Base-by-base conservation (phyloP, 2,113 vertebrate species). In the Cichladusa arquata region DNA sequence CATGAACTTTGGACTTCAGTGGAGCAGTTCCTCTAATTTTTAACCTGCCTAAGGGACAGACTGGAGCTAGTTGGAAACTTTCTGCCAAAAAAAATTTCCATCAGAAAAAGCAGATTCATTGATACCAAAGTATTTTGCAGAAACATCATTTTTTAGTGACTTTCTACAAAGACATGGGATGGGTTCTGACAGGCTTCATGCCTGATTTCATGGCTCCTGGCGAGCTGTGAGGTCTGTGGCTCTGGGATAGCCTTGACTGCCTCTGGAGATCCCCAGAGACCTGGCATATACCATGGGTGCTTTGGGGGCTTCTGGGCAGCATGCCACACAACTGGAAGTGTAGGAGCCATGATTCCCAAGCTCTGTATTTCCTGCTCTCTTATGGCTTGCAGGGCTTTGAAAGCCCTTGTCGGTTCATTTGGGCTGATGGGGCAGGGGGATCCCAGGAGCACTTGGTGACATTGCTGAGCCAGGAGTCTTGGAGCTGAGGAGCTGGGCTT, bases 171-270 rank as follows among this genome's bases (percentile, higher is more conserved):
- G 91, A 88, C 24, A 24, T 3, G 11, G 48, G 40, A 92, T 92
- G 48, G n/a, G 24, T 94, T 96, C 80, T 93, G 95, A 94, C 91
- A 94, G 83, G 48, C 77, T 94, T 94, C 73, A 69, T 87, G 94
- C 86, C 88, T 78, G 69, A 87, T 74, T 92, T 91, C 73, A 36
- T 93, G 81, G 34, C 91, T 95, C 2, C 86, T 86, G 83, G 94
- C 1, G 0, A 86, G 38, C 91, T 64, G 60, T 33, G 69, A 64
- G 73, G 69, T 92, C 69, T 50, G 73, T 79, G 65, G 53, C 81
- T 92, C 61, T 67, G 77, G 92, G 83, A 50, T 15, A 91, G 77
- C 77, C 77, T 60, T 84, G 77, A 71, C 60, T 89, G 89, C 78
- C 81, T 84, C 78, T 3, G 11, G 91, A 93, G 69, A 92, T 84